Evolutionary conservation across 2,797 vertebrate species (phyloP), one percentile per base, ranked within the genome.

Genomic region (Glyptemys insculpta): DNA sequence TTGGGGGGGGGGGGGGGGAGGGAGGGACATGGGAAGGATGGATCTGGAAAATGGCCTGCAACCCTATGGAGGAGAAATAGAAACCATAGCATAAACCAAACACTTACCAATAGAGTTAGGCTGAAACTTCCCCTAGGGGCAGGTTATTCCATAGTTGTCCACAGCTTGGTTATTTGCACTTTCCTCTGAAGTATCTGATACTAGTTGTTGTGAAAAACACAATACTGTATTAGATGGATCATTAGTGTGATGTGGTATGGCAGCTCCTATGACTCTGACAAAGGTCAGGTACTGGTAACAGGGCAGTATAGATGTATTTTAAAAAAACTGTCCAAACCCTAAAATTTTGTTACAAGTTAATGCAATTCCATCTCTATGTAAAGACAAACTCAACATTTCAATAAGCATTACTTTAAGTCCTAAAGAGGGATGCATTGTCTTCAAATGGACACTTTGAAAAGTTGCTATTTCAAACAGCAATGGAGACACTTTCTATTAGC

Each of bases 1-100:
- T 2, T 2, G 12, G 31, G 31, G 6, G 12, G 6, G 27, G 3
- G 56, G 12, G 12, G 52, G 3, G 14, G 3, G 18, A 18, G 52
- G 52, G 52, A 53, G 14, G 14, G 16, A 31, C 14, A 16, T 34
- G 14, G 31, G 7, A 31, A 62, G 4, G 29, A 62, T 68, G 18
- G 9, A 37, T 68, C 34, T 37, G 65, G 34, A 68, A 68, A 37
- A 68, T 68, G n/a, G 65, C 65, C 34, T 68, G 65, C 31, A 34
- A 15, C 15, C 31, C 6, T 31, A 8, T 7, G 31, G 31, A 31
- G 31, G 15, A 16, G 8, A 34, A n/a, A 65, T 34, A 65, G 31
- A 65, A 65, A n/a, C 6, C 59, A 65, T 27, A 27, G 56, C 56
- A 57, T n/a, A n/a, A 65, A 65, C 62, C 16, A 65, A 65, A n/a